Evolutionary conservation across 2,797 vertebrate species (phyloP), one percentile per base, ranked within the genome.

Genomic region (Buceros bicornis): DNA sequence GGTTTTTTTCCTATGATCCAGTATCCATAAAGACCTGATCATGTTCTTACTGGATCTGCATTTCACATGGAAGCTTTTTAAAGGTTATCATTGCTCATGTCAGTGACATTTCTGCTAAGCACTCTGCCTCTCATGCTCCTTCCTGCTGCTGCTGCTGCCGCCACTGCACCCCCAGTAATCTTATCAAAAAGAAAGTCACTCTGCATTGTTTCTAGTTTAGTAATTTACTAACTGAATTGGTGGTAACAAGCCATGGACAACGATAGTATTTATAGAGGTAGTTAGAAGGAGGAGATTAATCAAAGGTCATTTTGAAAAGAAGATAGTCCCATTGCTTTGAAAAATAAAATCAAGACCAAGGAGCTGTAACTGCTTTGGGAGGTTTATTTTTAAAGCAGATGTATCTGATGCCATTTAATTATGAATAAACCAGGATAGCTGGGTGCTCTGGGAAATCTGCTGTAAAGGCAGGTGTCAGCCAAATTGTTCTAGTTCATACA

Each of bases 271-370:
- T 93, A n/a, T 18, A 85, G 74, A 60, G 21, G 51, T 82, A 60
- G 40, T 8, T 77, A 72, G 35, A 79, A 67, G 58, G 61, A 60
- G 8, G 31, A 90, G 17, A 83, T 61, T 81, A 77, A 81, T 91
- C 78, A 82, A 92, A 90, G 57, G 26, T 58, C 19, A 82, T 87
- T 94, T 93, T 35, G 43, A 83, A 51, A 79, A 53, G 53, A 84
- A 87, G 53, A 64, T 47, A 26, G n/a, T 58, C 58, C 73, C 58
- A 35, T 33, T 51, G 29, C 40, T 79, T 77, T 35, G 58, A 82
- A 89, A 61, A 73, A 48, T 26, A 57, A 31, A 76, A 72, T 60
- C 35, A 77, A 83, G 40, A 79, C 29, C n/a, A 40, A 8, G 37
- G 18, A 82, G 70, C 50, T 72, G 50, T 66, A 70, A 62, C 24